Evolutionary conservation across 2,888 invertebrate genomes (phyloP).

Genomic region (Neria commutata): DNA sequence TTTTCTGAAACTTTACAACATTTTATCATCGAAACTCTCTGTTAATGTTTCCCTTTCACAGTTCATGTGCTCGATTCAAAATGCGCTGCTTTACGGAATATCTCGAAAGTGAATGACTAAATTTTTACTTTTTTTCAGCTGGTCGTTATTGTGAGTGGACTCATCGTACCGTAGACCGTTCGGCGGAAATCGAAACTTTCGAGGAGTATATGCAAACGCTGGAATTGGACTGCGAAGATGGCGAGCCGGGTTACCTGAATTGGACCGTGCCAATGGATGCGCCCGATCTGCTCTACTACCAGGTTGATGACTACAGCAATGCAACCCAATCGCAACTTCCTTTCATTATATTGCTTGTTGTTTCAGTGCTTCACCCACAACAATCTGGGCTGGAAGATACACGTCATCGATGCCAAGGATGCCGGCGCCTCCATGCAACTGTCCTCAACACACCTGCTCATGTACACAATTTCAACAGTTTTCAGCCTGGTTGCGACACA

Average conservation of each 20-base stretch:
- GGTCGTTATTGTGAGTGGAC: slow-evolving; percentile 89
- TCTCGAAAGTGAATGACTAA: too few species aligned
- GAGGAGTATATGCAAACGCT: slow-evolving; percentile 79
- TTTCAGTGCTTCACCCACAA: slow-evolving; percentile 90
- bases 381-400: slow-evolving; percentile 91
- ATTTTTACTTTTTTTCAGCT: slow-evolving; percentile 60
- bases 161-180: slow-evolving; percentile 78
- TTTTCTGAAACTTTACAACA: too few species aligned
- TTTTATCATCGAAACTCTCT: too few species aligned
- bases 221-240: slow-evolving; percentile 75
- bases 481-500: slow-evolving; percentile 54
- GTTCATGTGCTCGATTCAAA: neutral
- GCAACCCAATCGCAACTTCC: neutral
- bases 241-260: slow-evolving; percentile 76
- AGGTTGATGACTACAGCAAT: slow-evolving; percentile 66
- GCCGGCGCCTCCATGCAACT: slow-evolving; percentile 35
- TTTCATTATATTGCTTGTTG: neutral
- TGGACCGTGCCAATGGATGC: slow-evolving; percentile 88
- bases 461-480: slow-evolving; percentile 44
- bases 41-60: too few species aligned
- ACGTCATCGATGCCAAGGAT: slow-evolving; percentile 73
- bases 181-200: slow-evolving; percentile 75
- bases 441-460: slow-evolving; percentile 29
- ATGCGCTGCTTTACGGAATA: neutral
- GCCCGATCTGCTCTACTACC: slow-evolving; percentile 85